phyloP scores from a whole-genome alignment of 2,888 invertebrate species.

The Troides aeacus region DNA sequence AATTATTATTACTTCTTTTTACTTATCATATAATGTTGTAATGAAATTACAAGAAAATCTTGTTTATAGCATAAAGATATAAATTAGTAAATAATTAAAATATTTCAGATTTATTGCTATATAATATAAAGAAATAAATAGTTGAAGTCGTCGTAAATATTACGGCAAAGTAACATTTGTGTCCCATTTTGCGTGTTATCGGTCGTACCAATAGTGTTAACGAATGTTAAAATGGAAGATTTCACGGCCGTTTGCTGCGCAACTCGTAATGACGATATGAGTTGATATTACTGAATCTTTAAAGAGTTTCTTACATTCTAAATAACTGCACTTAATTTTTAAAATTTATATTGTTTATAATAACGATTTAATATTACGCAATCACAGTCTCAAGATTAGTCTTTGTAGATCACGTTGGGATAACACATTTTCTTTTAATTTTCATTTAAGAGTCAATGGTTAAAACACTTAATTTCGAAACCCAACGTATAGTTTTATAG shows the following conservation, averaged over 20 bases:
- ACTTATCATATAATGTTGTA: not conserved
- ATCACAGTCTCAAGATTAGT: conserved; percentile 72
- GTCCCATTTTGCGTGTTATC: not conserved
- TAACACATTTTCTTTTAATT: conserved; percentile 22
- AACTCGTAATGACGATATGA: not conserved
- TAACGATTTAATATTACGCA: conserved; percentile 47
- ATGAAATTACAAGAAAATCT: not conserved
- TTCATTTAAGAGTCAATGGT: conserved; percentile 32
- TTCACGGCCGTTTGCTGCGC: conserved; percentile 1
- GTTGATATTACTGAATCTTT: conserved; percentile 16
- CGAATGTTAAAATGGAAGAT: conserved; percentile 19
- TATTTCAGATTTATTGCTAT: not conserved
- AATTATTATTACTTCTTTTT: conserved; percentile 2
- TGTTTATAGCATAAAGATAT: not conserved
- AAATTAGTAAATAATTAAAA: not conserved
- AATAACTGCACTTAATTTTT: conserved; percentile 36
- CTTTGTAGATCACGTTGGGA: conserved; percentile 53
- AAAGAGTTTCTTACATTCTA: conserved; percentile 36
- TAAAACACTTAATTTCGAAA: conserved; percentile 29
- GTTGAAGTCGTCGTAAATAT: conserved; percentile 5
- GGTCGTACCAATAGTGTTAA: conserved; percentile 9
- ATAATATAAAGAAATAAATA: not conserved
- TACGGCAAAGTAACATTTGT: conserved; percentile 8
- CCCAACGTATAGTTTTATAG: conserved; percentile 23
- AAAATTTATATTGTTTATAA: conserved; percentile 32